phyloP scores from a whole-genome alignment of 2,113 vertebrate species.

The Sorex fumeus region DNA sequence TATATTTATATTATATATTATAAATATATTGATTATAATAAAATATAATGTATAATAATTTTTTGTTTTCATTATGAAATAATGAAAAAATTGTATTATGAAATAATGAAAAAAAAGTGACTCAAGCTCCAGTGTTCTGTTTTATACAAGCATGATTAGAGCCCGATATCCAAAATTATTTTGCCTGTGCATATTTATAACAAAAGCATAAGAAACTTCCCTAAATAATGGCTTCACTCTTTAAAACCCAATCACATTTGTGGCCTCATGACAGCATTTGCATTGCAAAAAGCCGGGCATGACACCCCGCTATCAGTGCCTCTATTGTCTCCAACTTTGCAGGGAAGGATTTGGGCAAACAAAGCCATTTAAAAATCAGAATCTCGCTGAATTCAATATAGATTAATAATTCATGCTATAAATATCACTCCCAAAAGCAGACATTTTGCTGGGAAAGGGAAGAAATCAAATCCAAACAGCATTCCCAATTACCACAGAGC shows the following conservation, averaged over 20 bases:
- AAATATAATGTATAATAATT: too few species aligned
- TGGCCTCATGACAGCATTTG: conserved; percentile 48
- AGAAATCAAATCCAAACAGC: conserved; percentile 60
- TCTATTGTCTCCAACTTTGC: conserved; percentile 36
- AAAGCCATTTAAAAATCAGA: conserved; percentile 53
- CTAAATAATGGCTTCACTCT: conserved; percentile 41
- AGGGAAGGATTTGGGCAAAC: conserved; percentile 55
- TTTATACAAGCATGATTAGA: conserved; percentile 17
- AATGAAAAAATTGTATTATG: too few species aligned
- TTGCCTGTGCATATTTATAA: conserved; percentile 47
- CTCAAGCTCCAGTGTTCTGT: not conserved
- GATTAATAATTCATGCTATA: conserved; percentile 70
- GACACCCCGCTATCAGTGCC: not conserved
- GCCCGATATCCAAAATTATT: conserved; percentile 34
- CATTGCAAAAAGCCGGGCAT: conserved; percentile 46
- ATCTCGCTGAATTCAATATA: conserved; percentile 65
- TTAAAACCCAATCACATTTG: conserved; percentile 65
- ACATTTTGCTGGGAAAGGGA: conserved; percentile 64
- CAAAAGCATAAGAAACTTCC: conserved; percentile 22
- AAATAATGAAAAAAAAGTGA: not conserved
- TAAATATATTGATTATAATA: too few species aligned
- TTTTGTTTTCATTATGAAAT: too few species aligned
- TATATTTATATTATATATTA: too few species aligned
- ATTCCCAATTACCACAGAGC: not conserved
- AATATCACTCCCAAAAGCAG: conserved; percentile 69